Conservation (phyloP, 2,797 vertebrate species). For the Columba guinea region DNA sequence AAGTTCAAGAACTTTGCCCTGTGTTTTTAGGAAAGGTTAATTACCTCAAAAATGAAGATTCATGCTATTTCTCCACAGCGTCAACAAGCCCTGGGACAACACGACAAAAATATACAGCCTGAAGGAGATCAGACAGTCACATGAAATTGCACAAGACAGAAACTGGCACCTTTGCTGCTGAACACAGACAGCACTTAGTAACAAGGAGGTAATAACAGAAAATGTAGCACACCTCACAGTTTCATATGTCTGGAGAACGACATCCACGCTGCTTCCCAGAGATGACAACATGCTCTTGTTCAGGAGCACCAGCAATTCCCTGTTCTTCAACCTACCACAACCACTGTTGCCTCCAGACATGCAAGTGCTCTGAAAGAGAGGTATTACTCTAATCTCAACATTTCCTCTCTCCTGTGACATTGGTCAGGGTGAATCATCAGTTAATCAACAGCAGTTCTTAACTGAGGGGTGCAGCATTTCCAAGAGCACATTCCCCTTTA, state of each 20-base stretch:
- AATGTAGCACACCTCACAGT: conserved; percentile 5
- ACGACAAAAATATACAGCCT: background rate
- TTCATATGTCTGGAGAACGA: background rate
- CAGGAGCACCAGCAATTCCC: background rate
- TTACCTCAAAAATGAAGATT: background rate
- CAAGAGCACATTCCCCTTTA: background rate
- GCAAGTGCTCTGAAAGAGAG: background rate
- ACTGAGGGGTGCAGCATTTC: conserved; percentile 36
- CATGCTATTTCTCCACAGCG: background rate
- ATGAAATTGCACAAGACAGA: background rate
- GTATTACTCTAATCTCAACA: background rate
- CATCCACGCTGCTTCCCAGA: background rate
- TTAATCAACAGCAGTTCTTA: conserved; percentile 46
- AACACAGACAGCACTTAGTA: background rate
- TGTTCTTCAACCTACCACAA: background rate
- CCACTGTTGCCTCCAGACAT: background rate
- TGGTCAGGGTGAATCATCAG: conserved; percentile 38
- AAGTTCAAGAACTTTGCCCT: background rate
- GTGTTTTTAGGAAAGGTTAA: background rate
- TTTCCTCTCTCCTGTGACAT: conserved; percentile 14
- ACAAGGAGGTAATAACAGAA: background rate
- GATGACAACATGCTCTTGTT: background rate
- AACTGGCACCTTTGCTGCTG: background rate
- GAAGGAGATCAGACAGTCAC: background rate
- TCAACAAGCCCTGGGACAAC: background rate